A percentile compares a stretch with the other conserved stretches of the same genome.
Evolutionary conservation across 2,113 vertebrate genomes (phyloP).

Genomic region (Pseudopodoces humilis): DNA sequence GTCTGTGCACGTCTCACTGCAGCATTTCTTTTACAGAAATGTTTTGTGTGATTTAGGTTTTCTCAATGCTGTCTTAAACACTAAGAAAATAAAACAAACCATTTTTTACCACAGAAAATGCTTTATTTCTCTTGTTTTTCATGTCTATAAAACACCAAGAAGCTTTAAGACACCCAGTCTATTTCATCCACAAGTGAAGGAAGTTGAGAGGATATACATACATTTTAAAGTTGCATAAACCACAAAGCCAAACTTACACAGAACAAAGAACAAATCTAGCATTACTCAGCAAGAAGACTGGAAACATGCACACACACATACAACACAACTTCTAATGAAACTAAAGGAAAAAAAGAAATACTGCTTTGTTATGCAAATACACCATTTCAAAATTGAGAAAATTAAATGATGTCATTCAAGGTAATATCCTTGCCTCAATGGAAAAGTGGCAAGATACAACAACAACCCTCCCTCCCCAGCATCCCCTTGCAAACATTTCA

Average conservation of each 20-base stretch:
- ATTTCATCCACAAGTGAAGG: not conserved
- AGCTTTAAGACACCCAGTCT: not conserved
- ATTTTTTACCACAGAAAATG: not conserved
- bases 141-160: not conserved
- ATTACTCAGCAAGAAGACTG: constrained; percentile 42
- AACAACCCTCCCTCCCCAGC: not conserved
- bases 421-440: constrained; percentile 31
- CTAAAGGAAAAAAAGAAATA: not conserved
- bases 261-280: constrained; percentile 40
- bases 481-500: not conserved
- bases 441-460: constrained; percentile 9
- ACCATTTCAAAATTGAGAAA: constrained; percentile 15
- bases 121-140: not conserved
- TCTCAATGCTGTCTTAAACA: rapidly evolving
- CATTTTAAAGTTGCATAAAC: constrained; percentile 9
- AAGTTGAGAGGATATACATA: not conserved
- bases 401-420: constrained; percentile 52
- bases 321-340: not conserved
- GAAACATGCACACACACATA: constrained; percentile 27
- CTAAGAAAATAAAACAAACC: not conserved
- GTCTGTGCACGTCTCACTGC: not conserved
- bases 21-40: not conserved
- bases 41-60: not conserved
- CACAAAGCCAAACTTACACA: constrained; percentile 34
- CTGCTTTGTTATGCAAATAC: constrained; percentile 47